Evolutionary conservation across 2,113 vertebrate genomes (phyloP).

Genomic region (Taurulus bubalis): DNA sequence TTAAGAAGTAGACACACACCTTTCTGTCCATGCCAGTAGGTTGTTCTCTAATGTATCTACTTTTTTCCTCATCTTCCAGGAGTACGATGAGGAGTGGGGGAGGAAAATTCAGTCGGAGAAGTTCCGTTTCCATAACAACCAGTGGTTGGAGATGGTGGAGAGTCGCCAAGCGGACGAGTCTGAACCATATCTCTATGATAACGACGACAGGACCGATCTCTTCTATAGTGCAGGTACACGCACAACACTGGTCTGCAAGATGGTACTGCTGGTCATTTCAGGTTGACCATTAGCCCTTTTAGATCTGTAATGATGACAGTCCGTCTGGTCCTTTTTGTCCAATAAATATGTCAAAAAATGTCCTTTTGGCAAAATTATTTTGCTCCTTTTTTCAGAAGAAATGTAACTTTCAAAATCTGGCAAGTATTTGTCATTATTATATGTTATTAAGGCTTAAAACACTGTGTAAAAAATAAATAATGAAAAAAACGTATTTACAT

Average conservation of each 20-base stretch:
- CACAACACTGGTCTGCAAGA: not conserved
- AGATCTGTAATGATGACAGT: too few species aligned
- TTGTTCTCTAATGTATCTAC: not conserved
- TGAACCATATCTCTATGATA: constrained; percentile 78
- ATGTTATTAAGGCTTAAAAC: too few species aligned
- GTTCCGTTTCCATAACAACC: constrained; percentile 97
- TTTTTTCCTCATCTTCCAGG: constrained; percentile 75
- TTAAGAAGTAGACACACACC: not conserved
- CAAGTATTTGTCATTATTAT: too few species aligned
- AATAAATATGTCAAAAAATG: too few species aligned
- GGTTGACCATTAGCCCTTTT: not conserved
- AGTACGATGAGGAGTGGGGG: constrained; percentile 97
- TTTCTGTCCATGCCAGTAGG: not conserved
- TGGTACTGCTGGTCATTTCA: not conserved
- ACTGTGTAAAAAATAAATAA: too few species aligned
- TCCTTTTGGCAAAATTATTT: too few species aligned
- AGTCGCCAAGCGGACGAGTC: constrained; percentile 92
- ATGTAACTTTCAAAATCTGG: too few species aligned
- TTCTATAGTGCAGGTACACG: constrained; percentile 91
- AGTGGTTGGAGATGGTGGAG: constrained; percentile 98
- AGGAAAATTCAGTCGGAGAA: constrained; percentile 97
- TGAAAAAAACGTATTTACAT: too few species aligned
- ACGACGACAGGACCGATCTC: constrained; percentile 91
- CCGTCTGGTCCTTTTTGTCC: too few species aligned
- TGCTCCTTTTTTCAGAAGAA: too few species aligned